Evolutionary conservation across 2,113 vertebrate genomes (phyloP), one percentile per base, ranked within the genome.

Genomic region (Gymnocephalus cernua): DNA sequence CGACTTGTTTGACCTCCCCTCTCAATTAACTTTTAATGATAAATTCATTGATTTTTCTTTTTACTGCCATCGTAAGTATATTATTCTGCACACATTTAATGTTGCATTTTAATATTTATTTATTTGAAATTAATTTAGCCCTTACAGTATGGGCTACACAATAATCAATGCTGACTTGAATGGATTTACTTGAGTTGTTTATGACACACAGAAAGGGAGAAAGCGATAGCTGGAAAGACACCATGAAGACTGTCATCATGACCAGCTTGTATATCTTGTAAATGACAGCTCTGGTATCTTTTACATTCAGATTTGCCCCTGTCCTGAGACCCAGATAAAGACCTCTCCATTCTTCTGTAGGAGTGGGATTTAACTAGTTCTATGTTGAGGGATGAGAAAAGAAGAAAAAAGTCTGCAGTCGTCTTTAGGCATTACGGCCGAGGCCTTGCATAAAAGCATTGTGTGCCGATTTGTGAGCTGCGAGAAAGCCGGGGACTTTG

Each of bases 1-100:
- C 29, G 62, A 88, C 93, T 94, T 92, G 88, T 90, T 94, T 93
- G 91, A 93, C 91, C 93, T 93, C 80, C 76, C 81, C 74, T 89
- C 88, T 94, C 93, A 94, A 93, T 95, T 94, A 92, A 93, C 90
- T 93, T 92, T 93, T 90, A 94, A 94, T 92, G 89, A 94, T 90
- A 84, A 88, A 92, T 93, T 88, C 80, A 93, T 93, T 88, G 76
- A 87, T 83, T 57, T 84, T 68, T 18, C 45, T 69, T 23, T 63
- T 23, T 23, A 54, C 51, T 59, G 41, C 65, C 47, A 70, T 73
- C 10, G 62, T 58, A 82, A 72, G 12, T 66, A 2, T 38, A 63
- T 51, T 53, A 23, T 74, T 78, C 12, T 62, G n/a, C 44, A 35
- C 62, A 27, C 12, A 44, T 79, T 53, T 51, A 27, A 32, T 59